Evolutionary conservation across 2,888 invertebrate species (phyloP).

Genomic region (Sussaba pulchella): DNA sequence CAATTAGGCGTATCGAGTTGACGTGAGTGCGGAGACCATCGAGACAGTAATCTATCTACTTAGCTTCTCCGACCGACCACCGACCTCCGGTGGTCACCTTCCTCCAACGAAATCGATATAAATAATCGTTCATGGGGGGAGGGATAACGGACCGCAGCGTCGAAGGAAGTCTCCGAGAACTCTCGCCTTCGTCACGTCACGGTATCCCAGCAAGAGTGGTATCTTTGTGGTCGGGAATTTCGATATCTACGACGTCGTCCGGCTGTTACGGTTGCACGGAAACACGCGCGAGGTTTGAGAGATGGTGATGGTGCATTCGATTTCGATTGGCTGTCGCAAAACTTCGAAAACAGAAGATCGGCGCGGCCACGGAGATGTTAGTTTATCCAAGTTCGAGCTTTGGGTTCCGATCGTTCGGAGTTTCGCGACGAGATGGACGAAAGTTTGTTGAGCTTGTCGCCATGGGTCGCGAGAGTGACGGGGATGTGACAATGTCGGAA

Average conservation of each 20-base stretch:
- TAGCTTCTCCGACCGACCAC: conserved; percentile 56
- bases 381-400: conserved; percentile 29
- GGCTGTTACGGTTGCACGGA: background rate
- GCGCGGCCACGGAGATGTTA: conserved; percentile 12
- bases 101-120: conserved; percentile 38
- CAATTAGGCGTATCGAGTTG: conserved; percentile 77
- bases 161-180: background rate
- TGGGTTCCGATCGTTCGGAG: background rate
- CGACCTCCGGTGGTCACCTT: conserved; percentile 19
- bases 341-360: background rate
- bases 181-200: background rate
- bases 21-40: conserved; percentile 35
- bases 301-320: background rate
- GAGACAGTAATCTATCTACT: conserved; percentile 58
- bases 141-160: conserved; percentile 4
- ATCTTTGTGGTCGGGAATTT: background rate
- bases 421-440: background rate
- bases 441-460: conserved; percentile 2
- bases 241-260: conserved; percentile 14
- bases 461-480: background rate
- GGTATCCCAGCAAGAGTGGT: background rate
- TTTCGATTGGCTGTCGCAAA: conserved; percentile 38
- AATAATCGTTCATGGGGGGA: conserved; percentile 28
- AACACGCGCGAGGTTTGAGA: background rate
- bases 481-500: background rate